Evolutionary conservation across 2,113 vertebrate genomes (phyloP).

Genomic region (Chaetops frenatus): DNA sequence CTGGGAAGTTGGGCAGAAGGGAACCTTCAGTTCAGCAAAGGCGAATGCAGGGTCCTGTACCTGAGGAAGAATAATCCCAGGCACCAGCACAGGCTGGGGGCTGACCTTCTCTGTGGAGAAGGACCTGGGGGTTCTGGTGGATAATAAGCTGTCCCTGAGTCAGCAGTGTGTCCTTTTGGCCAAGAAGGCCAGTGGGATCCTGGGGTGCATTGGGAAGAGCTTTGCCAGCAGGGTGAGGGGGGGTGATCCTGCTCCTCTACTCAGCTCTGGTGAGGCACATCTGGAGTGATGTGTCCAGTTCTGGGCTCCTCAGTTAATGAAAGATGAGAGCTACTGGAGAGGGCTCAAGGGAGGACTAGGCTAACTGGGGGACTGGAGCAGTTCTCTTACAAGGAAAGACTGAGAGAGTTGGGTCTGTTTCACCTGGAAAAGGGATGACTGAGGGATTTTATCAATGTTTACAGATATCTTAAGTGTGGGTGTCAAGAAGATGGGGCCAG

Average conservation of each 20-base stretch:
- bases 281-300: not conserved
- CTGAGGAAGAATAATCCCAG: rapidly evolving
- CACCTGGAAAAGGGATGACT: not conserved
- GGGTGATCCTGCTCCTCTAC: not conserved
- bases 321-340: not conserved
- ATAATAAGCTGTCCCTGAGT: not conserved
- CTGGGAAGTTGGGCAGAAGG: too few species aligned
- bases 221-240: not conserved
- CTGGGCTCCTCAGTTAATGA: rapidly evolving
- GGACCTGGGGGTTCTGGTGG: not conserved
- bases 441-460: not conserved
- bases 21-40: not conserved
- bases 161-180: not conserved
- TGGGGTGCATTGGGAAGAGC: not conserved
- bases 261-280: not conserved
- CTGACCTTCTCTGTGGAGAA: not conserved
- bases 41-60: not conserved
- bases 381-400: not conserved
- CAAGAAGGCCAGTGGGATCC: rapidly evolving
- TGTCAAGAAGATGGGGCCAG: not conserved
- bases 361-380: not conserved
- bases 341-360: not conserved
- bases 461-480: not conserved
- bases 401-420: not conserved
- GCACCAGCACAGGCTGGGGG: not conserved